Evolutionary conservation across 2,888 invertebrate genomes (phyloP), one percentile per base, ranked within the genome.

Genomic region (Agrochola macilenta): DNA sequence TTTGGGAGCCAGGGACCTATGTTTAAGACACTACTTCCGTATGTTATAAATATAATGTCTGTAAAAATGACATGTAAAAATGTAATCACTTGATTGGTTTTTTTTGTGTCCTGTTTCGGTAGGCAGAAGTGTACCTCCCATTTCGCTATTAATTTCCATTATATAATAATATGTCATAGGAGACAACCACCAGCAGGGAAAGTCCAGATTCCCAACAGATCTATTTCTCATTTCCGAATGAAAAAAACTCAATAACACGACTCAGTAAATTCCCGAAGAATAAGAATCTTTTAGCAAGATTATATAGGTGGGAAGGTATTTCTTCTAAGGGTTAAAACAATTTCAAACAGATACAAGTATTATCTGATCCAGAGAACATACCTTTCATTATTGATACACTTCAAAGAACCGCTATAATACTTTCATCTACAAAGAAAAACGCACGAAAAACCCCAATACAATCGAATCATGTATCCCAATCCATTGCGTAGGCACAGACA

Each of bases 401-500:
- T 66, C 69, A 58, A 61, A 63, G 7, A 58, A 49, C 26, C 17
- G 26, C 23, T 71, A 54, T 17, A 61, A 30, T 57, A 54, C 64
- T 66, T 82, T 71, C 30, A 35, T 49, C 23, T 26, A 5, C 43
- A 65, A 81, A 86, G 69, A 61, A 86, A 86, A 76, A 65, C 52
- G 17, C n/a, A n/a, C 23, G 46, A 12, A 11, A 57, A 70, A n/a
- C 39, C 20, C 26, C 57, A 35, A 57, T 39, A 35, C 60, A 66
- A 84, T 52, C 58, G 35, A 58, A 63, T 61, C 20, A 58, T 54
- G 35, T 52, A 52, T 52, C 35, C 8, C 46, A 39, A 60, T 77
- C 58, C 78, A 87, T 77, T 60, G 74, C 82, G 63, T 60, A 11
- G 26, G 65, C 23, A 14, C 66, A 63, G 54, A 69, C 74, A 52